Base-by-base conservation (phyloP, 2,797 vertebrate species). In the Loriculus beryllinus region DNA sequence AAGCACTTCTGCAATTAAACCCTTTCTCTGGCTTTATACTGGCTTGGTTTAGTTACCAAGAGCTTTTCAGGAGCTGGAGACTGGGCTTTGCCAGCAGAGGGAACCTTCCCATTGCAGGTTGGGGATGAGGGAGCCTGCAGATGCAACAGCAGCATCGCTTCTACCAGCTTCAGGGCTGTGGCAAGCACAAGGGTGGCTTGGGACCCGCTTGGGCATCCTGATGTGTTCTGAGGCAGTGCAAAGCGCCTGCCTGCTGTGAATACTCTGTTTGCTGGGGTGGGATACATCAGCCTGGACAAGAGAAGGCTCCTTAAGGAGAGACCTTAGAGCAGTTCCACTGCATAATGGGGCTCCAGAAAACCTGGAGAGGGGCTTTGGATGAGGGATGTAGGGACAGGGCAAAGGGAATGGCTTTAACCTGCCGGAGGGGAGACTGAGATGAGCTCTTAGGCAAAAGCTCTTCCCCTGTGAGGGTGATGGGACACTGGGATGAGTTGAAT, bases 31-130 rank as follows among this genome's bases (percentile, higher is more conserved):
- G 60, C 76, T 85, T 40, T 43, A n/a, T 31, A 33, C 47, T 18
- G 9, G 18, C 90, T 88, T 56, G 0, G 33, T 59, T 18, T 7
- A 69, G 90, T 81, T 35, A 49, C 62, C 1, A 2, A 40, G 82
- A 90, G 74, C 67, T 83, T 78, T 79, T 21, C 64, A 68, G 69
- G 65, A 84, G 26, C 78, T 82, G 43, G 83, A 90, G 76, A 33
- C 65, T 14, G 47, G 75, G 4, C 3, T 71, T 90, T 95, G 88
- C 92, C 92, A 95, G 95, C 83, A 93, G 88, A 68, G 80, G 93
- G 93, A 96, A 95, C 93, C 93, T 93, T 95, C 93, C 95, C 78
- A 57, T 90, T 69, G 88, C 88, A 7, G 42, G 42, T 7, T 74
- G 65, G 85, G 85, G 76, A 88, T 54, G 22, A 82, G 47, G 79